Base-by-base conservation (phyloP, 30 jellyfish, hydroid and myxozoan species). In the Morbakka virulenta region DNA sequence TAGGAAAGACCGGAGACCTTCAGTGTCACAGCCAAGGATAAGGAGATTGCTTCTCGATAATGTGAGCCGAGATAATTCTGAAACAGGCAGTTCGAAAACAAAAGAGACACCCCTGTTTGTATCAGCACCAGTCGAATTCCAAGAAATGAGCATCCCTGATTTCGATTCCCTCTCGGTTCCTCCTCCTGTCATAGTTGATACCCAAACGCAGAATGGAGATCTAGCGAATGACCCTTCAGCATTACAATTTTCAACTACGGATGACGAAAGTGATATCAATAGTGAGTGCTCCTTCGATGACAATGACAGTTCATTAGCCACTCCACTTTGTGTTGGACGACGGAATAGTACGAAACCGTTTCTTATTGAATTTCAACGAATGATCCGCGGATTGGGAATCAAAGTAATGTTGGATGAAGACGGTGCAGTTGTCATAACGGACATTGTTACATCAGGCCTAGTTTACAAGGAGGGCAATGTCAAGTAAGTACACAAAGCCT, bases 391-490 rank as follows among this genome's bases (percentile, higher is more conserved):
- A 30, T 68, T 93, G 74, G 99, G 99, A 9, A 67, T 93, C 80
- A 87, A 86, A 35, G 96, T 93, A 25, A 70, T 93, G 95, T 74
- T 93, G 57, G 99, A 93, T 67, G 97, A 85, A 72, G 87, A 78
- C 27, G 96, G 96, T 29, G 80, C 64, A 11, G 95, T 95, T 31
- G 47, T 71, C 76, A 80, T 93, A 9, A 76, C 99, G 2, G 97
- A 86, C 47, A 72, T 93, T 21, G 23, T 67, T 24, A 34, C 90
- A 4, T 28, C 94, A n/a, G 97, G 99, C 22, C 69, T 93, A 21
- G 87, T 87, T 0, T 93, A 85, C 4, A 77, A 71, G 28, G 95
- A 87, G 61, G 88, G 93, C 57, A 71, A 71, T 27, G 75, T 92
- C 47, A 77, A 96, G 98, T 92, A 29, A 41, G 95, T 28, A 12